Conservation (phyloP, 2,888 invertebrate species). For the Elegia similella region DNA sequence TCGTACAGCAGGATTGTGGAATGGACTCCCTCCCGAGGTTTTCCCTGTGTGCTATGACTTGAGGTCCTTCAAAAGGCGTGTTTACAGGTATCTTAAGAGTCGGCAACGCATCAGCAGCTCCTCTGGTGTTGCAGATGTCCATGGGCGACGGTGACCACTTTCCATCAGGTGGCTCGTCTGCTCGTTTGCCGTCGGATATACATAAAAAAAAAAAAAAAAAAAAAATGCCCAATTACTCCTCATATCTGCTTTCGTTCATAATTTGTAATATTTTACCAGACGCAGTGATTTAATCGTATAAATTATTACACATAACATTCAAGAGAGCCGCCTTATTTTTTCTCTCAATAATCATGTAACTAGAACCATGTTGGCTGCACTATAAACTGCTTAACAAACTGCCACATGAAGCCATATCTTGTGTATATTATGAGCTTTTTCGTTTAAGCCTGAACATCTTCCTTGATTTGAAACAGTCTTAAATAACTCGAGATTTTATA, state of each 20-base stretch:
- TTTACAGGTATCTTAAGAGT: too few relatives aligned
- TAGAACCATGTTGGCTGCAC: constrained; percentile 67
- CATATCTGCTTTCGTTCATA: constrained; percentile 52
- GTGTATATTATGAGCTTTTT: constrained; percentile 79
- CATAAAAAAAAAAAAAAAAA: too few relatives aligned
- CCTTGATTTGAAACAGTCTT: constrained; percentile 33
- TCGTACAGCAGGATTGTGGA: too few relatives aligned
- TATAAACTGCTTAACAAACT: constrained; percentile 81
- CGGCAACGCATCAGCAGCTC: too few relatives aligned
- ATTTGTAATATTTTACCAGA: constrained; percentile 38
- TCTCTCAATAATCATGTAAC: constrained; percentile 63
- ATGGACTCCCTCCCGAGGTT: too few relatives aligned
- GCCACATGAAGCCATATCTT: constrained; percentile 76
- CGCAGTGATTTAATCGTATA: constrained; percentile 55
- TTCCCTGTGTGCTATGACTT: too few relatives aligned
- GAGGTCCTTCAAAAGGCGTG: too few relatives aligned
- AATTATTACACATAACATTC: constrained; percentile 65
- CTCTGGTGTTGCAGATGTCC: too few relatives aligned
- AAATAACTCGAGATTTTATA: constrained; percentile 27
- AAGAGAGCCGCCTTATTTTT: constrained; percentile 52
- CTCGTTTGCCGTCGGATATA: too few relatives aligned
- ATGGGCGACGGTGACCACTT: too few relatives aligned
- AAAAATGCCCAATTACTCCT: constrained; percentile 63
- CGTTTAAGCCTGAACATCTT: constrained; percentile 60
- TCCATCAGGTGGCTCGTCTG: too few relatives aligned